phyloP scores from a whole-genome alignment of 2,797 vertebrate genomes.

The Sebastes minor region DNA sequence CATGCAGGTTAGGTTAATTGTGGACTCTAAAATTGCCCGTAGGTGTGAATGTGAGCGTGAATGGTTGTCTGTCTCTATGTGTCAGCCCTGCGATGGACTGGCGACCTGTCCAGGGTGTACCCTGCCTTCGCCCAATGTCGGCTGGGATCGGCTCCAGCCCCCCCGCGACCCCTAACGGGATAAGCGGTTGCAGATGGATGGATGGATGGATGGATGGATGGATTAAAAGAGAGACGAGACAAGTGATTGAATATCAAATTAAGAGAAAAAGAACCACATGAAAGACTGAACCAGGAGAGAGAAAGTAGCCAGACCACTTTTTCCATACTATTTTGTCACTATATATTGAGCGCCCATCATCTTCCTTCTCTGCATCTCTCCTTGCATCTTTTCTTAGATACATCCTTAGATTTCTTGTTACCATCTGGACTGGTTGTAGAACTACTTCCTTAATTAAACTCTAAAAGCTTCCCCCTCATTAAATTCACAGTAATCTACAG shows the following conservation, averaged over 20 bases:
- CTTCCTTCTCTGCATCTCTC: neutral
- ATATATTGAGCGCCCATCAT: neutral
- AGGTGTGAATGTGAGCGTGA: no score
- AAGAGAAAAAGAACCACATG: neutral
- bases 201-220: no score
- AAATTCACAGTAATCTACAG: neutral
- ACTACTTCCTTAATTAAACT: neutral
- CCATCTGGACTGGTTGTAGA: neutral
- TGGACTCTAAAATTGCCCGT: no score
- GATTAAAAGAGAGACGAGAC: slow-evolving; percentile 8
- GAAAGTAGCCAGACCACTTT: neutral
- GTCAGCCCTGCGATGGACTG: no score
- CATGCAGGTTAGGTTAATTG: no score
- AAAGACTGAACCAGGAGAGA: neutral
- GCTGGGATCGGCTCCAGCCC: no score
- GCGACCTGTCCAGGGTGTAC: no score
- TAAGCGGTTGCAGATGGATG: no score
- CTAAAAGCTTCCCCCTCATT: neutral
- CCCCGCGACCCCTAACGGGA: no score
- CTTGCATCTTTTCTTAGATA: neutral
- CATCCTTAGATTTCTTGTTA: neutral
- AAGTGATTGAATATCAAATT: neutral
- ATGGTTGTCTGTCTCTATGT: no score
- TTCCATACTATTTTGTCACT: neutral
- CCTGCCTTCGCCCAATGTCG: no score